Evolutionary conservation across 2,888 invertebrate genomes (phyloP).

Genomic region (Drosophila diplacantha): DNA sequence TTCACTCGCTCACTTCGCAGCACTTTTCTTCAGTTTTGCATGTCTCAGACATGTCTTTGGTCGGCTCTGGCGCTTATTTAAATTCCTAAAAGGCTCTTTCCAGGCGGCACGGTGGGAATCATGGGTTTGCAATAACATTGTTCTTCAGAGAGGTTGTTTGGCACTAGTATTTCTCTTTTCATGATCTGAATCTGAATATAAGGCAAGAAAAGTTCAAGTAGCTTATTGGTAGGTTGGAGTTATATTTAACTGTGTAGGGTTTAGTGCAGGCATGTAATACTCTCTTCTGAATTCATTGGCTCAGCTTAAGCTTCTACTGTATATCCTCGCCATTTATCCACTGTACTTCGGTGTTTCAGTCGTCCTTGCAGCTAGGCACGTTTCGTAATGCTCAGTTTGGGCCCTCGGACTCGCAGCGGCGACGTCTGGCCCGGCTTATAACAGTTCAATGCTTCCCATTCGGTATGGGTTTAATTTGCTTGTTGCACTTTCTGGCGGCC

Average conservation of each 20-base stretch:
- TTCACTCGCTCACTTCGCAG: conserved; percentile 4
- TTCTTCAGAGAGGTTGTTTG: background rate
- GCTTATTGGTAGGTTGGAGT: background rate
- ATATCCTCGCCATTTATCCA: conserved; percentile 4
- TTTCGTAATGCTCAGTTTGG: conserved; percentile 20
- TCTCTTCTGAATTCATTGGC: background rate
- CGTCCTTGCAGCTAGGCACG: conserved; percentile 12
- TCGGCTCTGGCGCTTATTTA: conserved; percentile 33
- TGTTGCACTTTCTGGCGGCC: conserved; percentile 30
- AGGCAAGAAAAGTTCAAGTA: background rate
- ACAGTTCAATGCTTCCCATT: conserved; percentile 60
- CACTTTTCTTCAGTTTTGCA: conserved; percentile 40
- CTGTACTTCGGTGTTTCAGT: conserved; percentile 5
- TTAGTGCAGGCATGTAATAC: too few relatives aligned
- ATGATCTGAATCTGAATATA: background rate
- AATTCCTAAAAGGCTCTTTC: conserved; percentile 40
- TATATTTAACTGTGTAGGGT: too few relatives aligned
- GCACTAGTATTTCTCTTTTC: background rate
- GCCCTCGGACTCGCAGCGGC: conserved; percentile 28
- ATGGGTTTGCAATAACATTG: background rate
- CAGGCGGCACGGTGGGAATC: conserved; percentile 27
- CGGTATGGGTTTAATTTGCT: conserved; percentile 62
- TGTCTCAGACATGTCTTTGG: conserved; percentile 53
- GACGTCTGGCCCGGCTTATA: conserved; percentile 56
- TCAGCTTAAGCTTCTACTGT: too few relatives aligned